Evolutionary conservation across 2,113 vertebrate species (phyloP).

Genomic region (Setophaga petechia): DNA sequence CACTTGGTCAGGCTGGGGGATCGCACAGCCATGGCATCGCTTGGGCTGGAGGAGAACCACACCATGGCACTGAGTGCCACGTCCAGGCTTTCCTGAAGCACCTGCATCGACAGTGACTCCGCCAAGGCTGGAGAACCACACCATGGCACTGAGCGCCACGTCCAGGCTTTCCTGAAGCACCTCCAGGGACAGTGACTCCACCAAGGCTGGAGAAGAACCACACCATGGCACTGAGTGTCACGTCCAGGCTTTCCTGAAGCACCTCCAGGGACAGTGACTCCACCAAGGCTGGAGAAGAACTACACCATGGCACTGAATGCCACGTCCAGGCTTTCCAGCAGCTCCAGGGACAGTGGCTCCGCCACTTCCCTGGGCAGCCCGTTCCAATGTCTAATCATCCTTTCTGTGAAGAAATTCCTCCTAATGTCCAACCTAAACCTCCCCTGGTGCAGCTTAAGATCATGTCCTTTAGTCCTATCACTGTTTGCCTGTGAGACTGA

Average conservation of each 20-base stretch:
- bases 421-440: neutral
- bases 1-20: neutral
- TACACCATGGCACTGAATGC: neutral
- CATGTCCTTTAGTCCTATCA: neutral
- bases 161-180: neutral
- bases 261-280: too few species aligned
- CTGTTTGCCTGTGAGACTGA: neutral
- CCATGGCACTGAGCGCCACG: neutral
- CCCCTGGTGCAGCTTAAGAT: neutral
- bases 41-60: too few species aligned
- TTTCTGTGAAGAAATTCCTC: neutral
- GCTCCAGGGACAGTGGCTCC: neutral
- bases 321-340: neutral
- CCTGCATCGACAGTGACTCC: neutral
- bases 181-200: neutral
- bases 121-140: neutral
- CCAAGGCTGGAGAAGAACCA: neutral
- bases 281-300: neutral
- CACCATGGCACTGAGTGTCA: neutral
- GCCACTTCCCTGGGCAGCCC: neutral
- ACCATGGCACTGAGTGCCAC: neutral
- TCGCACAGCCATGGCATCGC: rapidly evolving
- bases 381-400: neutral
- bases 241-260: neutral
- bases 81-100: neutral